Percentiles rank a stretch among this genome's conserved stretches.
These are phyloP conservation scores for Drosophila yakuba DNA, from an alignment of 1,140 invertebrate species.

Conservation along the genomic window DNA sequence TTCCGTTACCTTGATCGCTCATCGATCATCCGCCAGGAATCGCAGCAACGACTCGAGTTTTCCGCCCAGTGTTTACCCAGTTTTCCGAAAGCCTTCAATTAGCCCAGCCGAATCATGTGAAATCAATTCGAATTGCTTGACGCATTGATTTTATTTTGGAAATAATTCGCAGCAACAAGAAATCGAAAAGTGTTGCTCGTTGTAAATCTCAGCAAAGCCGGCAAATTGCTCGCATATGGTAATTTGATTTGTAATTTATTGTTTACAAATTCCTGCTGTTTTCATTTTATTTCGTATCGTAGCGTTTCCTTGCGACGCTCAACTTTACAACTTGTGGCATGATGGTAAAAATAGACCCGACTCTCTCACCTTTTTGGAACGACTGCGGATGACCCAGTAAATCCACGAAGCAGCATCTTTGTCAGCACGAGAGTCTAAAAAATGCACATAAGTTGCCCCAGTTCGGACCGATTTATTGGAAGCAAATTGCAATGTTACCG, in stretches of 20 bases:
- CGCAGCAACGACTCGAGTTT: conserved; percentile 34
- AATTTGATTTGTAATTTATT: conserved; percentile 51
- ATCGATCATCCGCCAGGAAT: conserved; percentile 46
- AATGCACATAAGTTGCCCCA: conserved; percentile 45
- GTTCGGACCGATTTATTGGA: conserved; percentile 45
- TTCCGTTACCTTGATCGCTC: conserved; percentile 76
- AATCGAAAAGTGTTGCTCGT: conserved; percentile 42
- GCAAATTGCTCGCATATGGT: conserved; percentile 59
- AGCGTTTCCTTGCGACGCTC: conserved; percentile 8
- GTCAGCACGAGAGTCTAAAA: conserved; percentile 27
- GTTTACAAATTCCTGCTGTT: conserved; percentile 52
- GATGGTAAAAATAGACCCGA: conserved; percentile 26
- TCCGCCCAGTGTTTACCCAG: conserved; percentile 22
- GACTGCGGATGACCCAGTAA: conserved; percentile 50
- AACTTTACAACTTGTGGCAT: conserved; percentile 54
- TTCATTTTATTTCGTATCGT: conserved; percentile 30
- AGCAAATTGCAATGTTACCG: conserved; percentile 36
- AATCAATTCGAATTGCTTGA: conserved; percentile 52
- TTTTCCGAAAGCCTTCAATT: conserved; percentile 64
- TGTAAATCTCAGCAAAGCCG: conserved; percentile 61
- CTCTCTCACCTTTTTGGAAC: conserved; percentile 48
- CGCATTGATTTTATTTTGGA: conserved; percentile 74
- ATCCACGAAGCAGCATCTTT: conserved; percentile 10
- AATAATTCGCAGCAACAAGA: conserved; percentile 57
- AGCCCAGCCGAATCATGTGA: conserved; percentile 36